Base-by-base conservation (phyloP, 2,113 vertebrate species). In the Protobothrops flavoviridis region DNA sequence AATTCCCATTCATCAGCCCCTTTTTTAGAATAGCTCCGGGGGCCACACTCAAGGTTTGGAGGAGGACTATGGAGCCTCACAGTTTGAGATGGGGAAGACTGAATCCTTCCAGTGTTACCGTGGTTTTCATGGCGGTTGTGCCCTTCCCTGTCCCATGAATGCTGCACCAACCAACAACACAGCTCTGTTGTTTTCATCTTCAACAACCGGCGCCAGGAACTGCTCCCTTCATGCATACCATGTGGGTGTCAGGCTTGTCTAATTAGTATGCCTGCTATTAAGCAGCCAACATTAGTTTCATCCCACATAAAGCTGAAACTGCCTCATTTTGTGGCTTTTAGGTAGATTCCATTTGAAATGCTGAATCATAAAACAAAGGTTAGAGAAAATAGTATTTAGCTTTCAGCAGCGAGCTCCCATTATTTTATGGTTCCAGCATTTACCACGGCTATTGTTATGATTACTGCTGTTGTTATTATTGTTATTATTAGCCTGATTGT, bases 321-420 rank as follows among this genome's bases (percentile, higher is more conserved):
- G 93, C 95, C 96, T 96, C 96, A 95, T 95, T 95, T 87, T 95
- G 92, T 95, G 95, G 95, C 94, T 96, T 96, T 95, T 90, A 91
- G 85, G 93, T 94, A 92, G 85, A 55, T 92, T 95, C 91, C 93
- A 90, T 93, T 92, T 95, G 92, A 96, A 97, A 96, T 94, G 94
- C 95, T 95, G 95, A 97, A 95, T 97, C 96, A 97, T 91, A 96
- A 95, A 95, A 91, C 0, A 0, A 85, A 93, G 94, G 89, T 92
- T 95, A 96, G 61, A 89, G 94, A 96, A 97, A 97, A 95, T 94
- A 94, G 91, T 96, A 95, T 97, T 97, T 96, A 96, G 95, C 94
- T 95, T 90, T 92, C 86, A 88, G 90, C 88, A 95, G 93, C 8
- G 87, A 96, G 91, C 74, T 93, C 87, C 0, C 85, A 92, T 96